These are phyloP conservation scores for Parascotia fuliginaria DNA, from an alignment of 2,888 invertebrate species.

Conservation along the genomic window DNA sequence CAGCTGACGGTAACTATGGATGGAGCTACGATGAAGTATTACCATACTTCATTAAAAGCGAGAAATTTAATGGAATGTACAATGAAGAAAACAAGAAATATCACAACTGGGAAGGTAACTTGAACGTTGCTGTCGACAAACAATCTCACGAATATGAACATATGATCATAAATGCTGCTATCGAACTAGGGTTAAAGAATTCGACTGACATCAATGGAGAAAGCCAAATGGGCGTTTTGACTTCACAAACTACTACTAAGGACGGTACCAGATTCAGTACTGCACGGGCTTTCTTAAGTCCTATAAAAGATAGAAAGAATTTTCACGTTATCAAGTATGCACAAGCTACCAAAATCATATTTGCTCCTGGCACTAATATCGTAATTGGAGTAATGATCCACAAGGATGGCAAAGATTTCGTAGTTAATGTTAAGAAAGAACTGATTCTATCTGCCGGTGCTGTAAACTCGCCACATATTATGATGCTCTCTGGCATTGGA, in stretches of 20 bases:
- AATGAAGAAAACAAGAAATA: slow-evolving; percentile 83
- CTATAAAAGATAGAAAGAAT: slow-evolving; percentile 50
- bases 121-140: slow-evolving; percentile 85
- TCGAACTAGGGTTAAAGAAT: slow-evolving; percentile 87
- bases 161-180: slow-evolving; percentile 86
- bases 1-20: not conserved
- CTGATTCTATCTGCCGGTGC: slow-evolving; percentile 92
- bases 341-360: slow-evolving; percentile 85
- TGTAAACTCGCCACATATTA: slow-evolving; percentile 91
- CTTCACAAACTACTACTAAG: slow-evolving; percentile 88
- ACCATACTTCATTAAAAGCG: slow-evolving; percentile 52
- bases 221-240: slow-evolving; percentile 88
- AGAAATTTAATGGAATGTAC: slow-evolving; percentile 37
- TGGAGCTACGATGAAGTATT: slow-evolving; percentile 23
- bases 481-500: slow-evolving; percentile 94
- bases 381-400: slow-evolving; percentile 87
- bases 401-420: slow-evolving; percentile 76
- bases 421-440: slow-evolving; percentile 86
- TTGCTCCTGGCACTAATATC: slow-evolving; percentile 77
- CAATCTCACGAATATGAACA: slow-evolving; percentile 78
- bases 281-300: slow-evolving; percentile 89
- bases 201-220: slow-evolving; percentile 87
- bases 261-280: slow-evolving; percentile 90
- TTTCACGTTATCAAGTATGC: slow-evolving; percentile 87
- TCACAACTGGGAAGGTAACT: slow-evolving; percentile 82